Evolutionary conservation across 2,113 vertebrate species (phyloP), one percentile per base, ranked within the genome.

Genomic region (Malurus cyaneus): DNA sequence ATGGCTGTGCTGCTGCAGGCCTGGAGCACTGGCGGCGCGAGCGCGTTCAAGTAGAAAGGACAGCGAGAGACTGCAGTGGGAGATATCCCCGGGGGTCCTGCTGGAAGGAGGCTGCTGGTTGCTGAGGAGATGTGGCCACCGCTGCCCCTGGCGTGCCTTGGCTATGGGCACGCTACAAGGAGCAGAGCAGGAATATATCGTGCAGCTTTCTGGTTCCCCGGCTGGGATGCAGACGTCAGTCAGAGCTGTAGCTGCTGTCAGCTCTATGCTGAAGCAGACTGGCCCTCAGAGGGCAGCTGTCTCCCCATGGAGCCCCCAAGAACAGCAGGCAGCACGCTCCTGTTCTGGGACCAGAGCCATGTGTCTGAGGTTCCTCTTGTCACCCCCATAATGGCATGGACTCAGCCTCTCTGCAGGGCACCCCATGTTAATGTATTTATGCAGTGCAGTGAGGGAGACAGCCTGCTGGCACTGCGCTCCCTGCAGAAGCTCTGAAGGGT

Each of bases 91-190:
- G 3, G 18, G 57, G 18, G 5, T 83, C 9, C 21, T 62, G 54
- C 91, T 93, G 86, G 52, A 41, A 49, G 88, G 60, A 70, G 67
- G 36, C 72, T 62, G 71, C 46, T 82, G 82, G 54, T 12, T 66
- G 80, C 46, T 0, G 0, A 20, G 67, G n/a, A 42, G 36, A 62
- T 0, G 0, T 39, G 54, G 79, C 59, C 34, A 11, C 17, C 0
- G 1, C 46, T 39, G 81, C 17, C 69, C 42, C 19, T 0, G 1
- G 21, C 13, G 0, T 18, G 36, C 64, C 0, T 0, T 2, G 1
- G n/a, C 73, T 52, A 18, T 31, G 64, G 78, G 77, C 49, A 41
- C 0, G 0, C 80, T 18, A 29, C 14, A 19, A 41, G 25, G 65
- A 73, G 74, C 66, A 53, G 67, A 46, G 34, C n/a, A 66, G 32